Evolutionary conservation across 2,113 vertebrate genomes (phyloP).

Genomic region (Girardinichthys multiradiatus): DNA sequence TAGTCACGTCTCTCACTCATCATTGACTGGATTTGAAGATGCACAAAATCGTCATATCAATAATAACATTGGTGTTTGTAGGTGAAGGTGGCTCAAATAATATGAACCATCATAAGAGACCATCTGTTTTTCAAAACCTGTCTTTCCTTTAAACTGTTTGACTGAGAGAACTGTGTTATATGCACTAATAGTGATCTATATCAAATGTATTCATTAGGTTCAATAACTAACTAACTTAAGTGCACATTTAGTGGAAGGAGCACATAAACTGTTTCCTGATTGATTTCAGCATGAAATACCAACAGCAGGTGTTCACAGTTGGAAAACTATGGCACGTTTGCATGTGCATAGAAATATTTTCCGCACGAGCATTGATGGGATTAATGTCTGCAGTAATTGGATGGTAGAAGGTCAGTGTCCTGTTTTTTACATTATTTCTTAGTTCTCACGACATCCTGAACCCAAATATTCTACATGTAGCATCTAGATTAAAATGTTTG

Average conservation of each 20-base stretch:
- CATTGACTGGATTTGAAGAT: conserved; percentile 32
- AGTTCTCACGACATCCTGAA: conserved; percentile 30
- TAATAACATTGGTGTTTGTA: conserved; percentile 29
- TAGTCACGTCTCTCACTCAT: conserved; percentile 39
- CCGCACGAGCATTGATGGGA: conserved; percentile 21
- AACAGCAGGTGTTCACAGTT: conserved; percentile 33
- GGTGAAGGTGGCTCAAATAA: not conserved
- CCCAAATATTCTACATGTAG: not conserved
- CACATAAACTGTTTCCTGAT: conserved; percentile 30
- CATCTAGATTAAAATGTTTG: not conserved
- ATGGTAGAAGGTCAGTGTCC: conserved; percentile 41
- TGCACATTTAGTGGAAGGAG: conserved; percentile 22
- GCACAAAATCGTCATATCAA: conserved; percentile 19
- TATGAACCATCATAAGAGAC: not conserved
- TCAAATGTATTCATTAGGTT: not conserved
- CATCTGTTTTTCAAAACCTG: not conserved
- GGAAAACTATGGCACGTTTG: not conserved
- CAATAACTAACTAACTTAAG: conserved; percentile 29
- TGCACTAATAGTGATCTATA: conserved; percentile 1
- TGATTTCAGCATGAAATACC: conserved; percentile 47
- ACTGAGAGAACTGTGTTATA: not conserved
- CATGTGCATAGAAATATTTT: conserved; percentile 8
- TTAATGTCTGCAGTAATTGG: conserved; percentile 58
- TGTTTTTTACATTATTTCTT: conserved; percentile 49
- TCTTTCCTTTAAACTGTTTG: not conserved